Evolutionary conservation across 2,797 vertebrate genomes (phyloP).

Genomic region (Macropus fuliginosus): DNA sequence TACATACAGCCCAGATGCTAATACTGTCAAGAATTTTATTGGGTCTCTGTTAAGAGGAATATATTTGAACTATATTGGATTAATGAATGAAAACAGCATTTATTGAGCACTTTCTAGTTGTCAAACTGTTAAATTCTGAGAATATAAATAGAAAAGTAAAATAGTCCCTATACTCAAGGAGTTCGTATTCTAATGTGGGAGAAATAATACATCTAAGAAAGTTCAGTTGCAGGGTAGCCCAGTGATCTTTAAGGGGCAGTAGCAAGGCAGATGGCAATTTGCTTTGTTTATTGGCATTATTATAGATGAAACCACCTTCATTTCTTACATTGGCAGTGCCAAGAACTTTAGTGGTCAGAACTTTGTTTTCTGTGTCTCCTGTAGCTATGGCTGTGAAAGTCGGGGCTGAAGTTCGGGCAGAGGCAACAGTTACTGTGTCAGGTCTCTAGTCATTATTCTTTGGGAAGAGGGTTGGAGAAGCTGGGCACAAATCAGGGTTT

Average conservation of each 20-base stretch:
- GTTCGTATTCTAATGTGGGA: neutral
- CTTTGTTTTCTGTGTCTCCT: neutral
- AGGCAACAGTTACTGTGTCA: neutral
- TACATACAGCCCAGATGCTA: neutral
- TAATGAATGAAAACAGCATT: neutral
- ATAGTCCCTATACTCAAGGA: neutral
- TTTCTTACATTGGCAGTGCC: neutral
- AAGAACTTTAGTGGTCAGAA: neutral
- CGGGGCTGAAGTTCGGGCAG: neutral
- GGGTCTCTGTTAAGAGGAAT: neutral
- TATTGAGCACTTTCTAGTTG: neutral
- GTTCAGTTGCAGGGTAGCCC: neutral
- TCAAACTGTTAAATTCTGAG: neutral
- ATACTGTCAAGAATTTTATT: neutral
- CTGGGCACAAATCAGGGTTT: no score
- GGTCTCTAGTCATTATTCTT: neutral
- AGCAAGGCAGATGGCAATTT: neutral
- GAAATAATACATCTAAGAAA: neutral
- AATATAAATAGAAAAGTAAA: neutral
- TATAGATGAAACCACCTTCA: neutral
- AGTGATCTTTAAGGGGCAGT: neutral
- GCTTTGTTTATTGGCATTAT: neutral
- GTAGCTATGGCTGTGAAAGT: neutral
- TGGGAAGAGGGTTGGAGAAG: neutral
- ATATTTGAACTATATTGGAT: neutral